These are phyloP conservation scores for Colinus virginianus DNA, from an alignment of 2,113 vertebrate species.

Conservation along the genomic window DNA sequence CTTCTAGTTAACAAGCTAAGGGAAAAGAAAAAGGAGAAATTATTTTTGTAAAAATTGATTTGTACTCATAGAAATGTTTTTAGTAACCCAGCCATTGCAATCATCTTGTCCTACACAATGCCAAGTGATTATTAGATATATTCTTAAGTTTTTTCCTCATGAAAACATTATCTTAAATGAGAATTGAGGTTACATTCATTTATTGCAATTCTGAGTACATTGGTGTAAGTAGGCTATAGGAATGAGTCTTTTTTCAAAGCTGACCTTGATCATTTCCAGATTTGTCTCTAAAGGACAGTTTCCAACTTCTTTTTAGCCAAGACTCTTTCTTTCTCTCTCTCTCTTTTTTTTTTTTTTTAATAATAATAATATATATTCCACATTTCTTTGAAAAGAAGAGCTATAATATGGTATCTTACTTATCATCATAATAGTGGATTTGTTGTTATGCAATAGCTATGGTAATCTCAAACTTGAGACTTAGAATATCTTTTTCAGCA, in stretches of 20 bases:
- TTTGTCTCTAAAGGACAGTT: background rate
- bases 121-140: background rate
- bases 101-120: background rate
- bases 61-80: background rate
- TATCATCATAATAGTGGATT: background rate
- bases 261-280: background rate
- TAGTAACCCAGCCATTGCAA: background rate
- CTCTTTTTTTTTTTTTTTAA: background rate
- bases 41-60: background rate
- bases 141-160: rapidly evolving
- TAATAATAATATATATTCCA: background rate
- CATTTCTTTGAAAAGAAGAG: background rate
- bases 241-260: background rate
- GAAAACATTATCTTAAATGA: background rate
- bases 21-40: background rate
- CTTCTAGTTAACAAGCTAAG: background rate
- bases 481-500: background rate
- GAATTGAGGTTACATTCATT: background rate
- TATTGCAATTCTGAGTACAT: background rate
- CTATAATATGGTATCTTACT: background rate
- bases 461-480: background rate
- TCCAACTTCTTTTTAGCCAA: background rate
- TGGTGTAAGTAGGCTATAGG: background rate
- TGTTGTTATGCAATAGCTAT: background rate
- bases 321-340: background rate